phyloP scores from a whole-genome alignment of 2,888 invertebrate genomes.

The Ophraella communa region DNA sequence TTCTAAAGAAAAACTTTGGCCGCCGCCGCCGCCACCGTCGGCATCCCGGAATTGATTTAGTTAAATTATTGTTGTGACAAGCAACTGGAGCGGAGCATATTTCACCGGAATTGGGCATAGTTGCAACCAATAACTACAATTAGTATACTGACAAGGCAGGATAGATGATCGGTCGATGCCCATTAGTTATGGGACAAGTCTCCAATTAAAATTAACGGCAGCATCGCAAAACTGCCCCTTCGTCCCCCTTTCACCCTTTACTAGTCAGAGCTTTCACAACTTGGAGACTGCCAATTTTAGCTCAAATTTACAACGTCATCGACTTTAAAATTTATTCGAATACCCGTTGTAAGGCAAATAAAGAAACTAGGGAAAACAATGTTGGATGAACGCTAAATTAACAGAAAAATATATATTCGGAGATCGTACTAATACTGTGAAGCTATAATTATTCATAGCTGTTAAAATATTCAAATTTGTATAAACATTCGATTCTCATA shows the following conservation, averaged over 20 bases:
- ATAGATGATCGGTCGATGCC: conserved; percentile 54
- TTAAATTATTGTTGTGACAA: conserved; percentile 60
- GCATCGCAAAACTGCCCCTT: conserved; percentile 29
- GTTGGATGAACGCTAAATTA: no score
- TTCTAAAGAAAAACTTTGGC: conserved; percentile 52
- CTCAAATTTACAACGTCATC: neutral
- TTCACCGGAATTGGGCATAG: conserved; percentile 59
- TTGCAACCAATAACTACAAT: conserved; percentile 60
- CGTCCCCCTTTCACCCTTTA: neutral
- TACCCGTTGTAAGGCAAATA: neutral
- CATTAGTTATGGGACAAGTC: conserved; percentile 55
- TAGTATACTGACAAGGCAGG: conserved; percentile 58
- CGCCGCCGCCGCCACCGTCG: neutral
- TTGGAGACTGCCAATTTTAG: conserved; percentile 15
- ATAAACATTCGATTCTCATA: no score
- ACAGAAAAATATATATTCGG: no score
- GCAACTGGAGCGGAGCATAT: conserved; percentile 54
- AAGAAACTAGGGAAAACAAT: no score
- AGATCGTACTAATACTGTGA: no score
- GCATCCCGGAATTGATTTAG: conserved; percentile 57
- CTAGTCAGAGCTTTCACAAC: conserved; percentile 7
- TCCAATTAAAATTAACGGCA: conserved; percentile 52
- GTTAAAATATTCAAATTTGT: no score
- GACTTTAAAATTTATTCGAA: neutral
- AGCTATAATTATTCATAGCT: no score